Evolutionary conservation across 2,113 vertebrate species (phyloP).

Genomic region (Butorides virescens): DNA sequence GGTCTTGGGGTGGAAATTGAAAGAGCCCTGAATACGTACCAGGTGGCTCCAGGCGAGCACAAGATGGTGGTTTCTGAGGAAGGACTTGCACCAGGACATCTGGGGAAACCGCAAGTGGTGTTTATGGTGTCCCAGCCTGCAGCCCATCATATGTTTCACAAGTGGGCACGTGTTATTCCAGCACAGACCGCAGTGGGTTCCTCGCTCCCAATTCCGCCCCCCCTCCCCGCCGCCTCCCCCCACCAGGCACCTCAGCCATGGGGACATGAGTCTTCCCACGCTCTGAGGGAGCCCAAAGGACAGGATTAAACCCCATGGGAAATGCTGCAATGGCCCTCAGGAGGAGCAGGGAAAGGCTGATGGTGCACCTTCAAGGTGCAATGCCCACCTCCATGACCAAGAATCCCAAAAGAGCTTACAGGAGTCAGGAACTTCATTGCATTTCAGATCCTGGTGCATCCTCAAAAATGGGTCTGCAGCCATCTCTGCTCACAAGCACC

Average conservation of each 20-base stretch:
- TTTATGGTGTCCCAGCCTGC: not conserved
- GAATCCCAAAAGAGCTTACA: accelerated
- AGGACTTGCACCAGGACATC: slow-evolving; percentile 3
- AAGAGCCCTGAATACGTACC: not conserved
- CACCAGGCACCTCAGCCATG: accelerated
- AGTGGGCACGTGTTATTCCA: not conserved
- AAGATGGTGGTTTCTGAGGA: slow-evolving; percentile 43
- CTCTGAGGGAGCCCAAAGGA: not conserved
- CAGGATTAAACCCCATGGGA: accelerated
- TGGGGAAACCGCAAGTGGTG: slow-evolving; percentile 1
- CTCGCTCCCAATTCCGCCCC: not conserved
- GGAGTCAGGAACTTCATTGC: too few species aligned
- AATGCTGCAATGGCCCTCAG: accelerated
- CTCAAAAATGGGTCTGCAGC: not conserved
- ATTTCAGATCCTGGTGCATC: not conserved
- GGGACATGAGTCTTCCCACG: accelerated
- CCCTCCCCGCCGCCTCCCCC: not conserved
- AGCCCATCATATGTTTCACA: not conserved
- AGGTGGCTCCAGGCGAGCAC: not conserved
- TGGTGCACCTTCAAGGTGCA: accelerated
- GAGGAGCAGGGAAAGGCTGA: not conserved
- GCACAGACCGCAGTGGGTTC: accelerated
- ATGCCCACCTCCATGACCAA: accelerated
- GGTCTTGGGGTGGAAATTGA: slow-evolving; percentile 36
- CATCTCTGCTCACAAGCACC: not conserved